These are phyloP conservation scores for Kryptolebias marmoratus DNA, from an alignment of 2,113 vertebrate species.

Conservation along the genomic window DNA sequence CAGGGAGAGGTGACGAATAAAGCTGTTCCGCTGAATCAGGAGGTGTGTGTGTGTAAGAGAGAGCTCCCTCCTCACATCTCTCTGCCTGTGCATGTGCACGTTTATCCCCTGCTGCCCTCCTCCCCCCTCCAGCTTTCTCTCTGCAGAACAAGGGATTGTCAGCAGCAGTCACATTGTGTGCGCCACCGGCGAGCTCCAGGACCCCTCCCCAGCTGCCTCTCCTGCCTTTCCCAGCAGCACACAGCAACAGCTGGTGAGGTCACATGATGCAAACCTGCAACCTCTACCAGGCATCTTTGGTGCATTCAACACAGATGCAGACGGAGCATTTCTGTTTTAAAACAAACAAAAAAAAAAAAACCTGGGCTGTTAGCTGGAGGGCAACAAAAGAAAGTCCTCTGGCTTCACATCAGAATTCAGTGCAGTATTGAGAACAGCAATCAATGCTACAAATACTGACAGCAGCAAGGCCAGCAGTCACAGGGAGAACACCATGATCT, in stretches of 20 bases:
- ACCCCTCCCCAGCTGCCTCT: conserved; percentile 46
- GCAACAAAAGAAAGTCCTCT: background rate
- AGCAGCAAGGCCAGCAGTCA: conserved; percentile 27
- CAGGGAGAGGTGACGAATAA: conserved; percentile 59
- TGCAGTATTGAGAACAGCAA: conserved; percentile 13
- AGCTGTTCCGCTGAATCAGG: conserved; percentile 72
- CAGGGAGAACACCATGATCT: conserved; percentile 35
- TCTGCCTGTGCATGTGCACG: conserved; percentile 34
- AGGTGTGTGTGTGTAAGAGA: conserved; percentile 48
- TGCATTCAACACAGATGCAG: conserved; percentile 1
- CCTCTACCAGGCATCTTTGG: conserved; percentile 40
- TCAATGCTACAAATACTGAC: conserved; percentile 31
- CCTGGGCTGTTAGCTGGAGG: too few relatives aligned
- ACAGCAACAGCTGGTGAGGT: conserved; percentile 78
- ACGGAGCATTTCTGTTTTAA: background rate
- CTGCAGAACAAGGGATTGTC: conserved; percentile 70
- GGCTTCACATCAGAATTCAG: conserved; percentile 12
- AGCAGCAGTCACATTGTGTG: conserved; percentile 72
- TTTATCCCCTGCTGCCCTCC: conserved; percentile 46
- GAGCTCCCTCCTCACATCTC: conserved; percentile 49
- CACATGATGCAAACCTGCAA: conserved; percentile 66
- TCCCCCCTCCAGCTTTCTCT: conserved; percentile 22
- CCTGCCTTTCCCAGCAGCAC: conserved; percentile 51
- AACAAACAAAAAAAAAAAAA: too few relatives aligned
- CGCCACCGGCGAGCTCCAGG: conserved; percentile 29